Base-by-base conservation (phyloP, 2,888 invertebrate species). In the Lithophane leautieri region DNA sequence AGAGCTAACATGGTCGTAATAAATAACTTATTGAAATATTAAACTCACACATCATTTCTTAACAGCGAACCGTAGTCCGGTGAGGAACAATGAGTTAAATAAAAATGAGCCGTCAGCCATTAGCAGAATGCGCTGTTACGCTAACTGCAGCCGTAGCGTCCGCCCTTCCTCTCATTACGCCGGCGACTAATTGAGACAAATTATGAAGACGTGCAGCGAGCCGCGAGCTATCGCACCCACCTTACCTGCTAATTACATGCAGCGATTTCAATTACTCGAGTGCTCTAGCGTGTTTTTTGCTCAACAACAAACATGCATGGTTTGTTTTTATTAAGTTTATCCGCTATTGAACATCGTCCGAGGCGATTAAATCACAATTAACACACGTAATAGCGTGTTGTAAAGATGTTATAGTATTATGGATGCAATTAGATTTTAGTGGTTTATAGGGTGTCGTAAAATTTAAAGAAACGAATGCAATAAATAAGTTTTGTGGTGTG, bases 181-280 rank as follows among this genome's bases (percentile, higher is more conserved):
- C 87, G 89, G 85, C 91, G 93, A 93, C 95, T 96, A 96, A 96
- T 96, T 95, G 95, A 95, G 95, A 96, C 95, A 95, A 95, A 96
- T 95, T 94, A 95, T 94, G 94, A 94, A 95, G 95, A 95, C 94
- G 94, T 93, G 94, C 93, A 93, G 89, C 93, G 91, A 91, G 93
- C 93, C 92, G 92, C 92, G 90, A 92, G 94, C 93, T 90, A 93
- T 92, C 93, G 92, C 93, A 91, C 91, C 92, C 92, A 91, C 93
- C 94, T 78, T 91, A 92, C 92, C 94, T 91, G 93, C 94, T 95
- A 94, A 95, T 94, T 95, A 95, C 93, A 94, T 94, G 94, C 94
- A 94, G 90, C 93, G 92, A 93, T 95, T 94, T 95, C 94, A 94
- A 94, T 95, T 94, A 94, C 91, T 90, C 89, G 89, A 86, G 89